Evolutionary conservation across 2,113 vertebrate genomes (phyloP).

Genomic region (Rattus rattus): DNA sequence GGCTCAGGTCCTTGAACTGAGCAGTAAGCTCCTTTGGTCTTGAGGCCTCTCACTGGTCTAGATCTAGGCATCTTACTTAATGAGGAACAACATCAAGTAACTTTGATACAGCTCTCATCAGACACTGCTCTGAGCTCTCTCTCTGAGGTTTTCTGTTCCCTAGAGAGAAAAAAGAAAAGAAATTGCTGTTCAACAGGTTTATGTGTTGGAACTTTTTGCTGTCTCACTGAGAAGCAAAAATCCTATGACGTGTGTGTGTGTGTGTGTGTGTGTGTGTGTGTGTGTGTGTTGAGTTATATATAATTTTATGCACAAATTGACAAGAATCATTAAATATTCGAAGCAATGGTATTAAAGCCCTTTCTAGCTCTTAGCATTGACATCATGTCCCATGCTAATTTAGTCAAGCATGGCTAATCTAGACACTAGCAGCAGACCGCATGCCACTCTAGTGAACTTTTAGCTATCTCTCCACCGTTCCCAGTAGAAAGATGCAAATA

Average conservation of each 20-base stretch:
- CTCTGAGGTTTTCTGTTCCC: slow-evolving; percentile 34
- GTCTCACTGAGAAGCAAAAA: background rate
- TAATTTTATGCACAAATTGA: background rate
- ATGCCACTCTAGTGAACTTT: slow-evolving; percentile 37
- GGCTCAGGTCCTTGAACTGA: background rate
- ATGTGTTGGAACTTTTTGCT: background rate
- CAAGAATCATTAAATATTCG: slow-evolving; percentile 60
- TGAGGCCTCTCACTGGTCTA: background rate
- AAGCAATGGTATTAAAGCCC: slow-evolving; percentile 56
- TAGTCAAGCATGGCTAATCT: slow-evolving; percentile 72
- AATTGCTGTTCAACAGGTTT: background rate
- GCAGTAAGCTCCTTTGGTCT: background rate
- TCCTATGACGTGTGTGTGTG: background rate
- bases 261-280: no score
- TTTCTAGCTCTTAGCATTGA: slow-evolving; percentile 77
- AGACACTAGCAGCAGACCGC: slow-evolving; percentile 71
- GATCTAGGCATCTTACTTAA: background rate
- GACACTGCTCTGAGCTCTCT: background rate
- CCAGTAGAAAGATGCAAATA: slow-evolving; percentile 43
- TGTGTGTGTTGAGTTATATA: background rate
- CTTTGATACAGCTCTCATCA: slow-evolving; percentile 31
- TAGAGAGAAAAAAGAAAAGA: slow-evolving; percentile 13
- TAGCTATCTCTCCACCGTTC: slow-evolving; percentile 32
- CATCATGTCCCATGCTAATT: slow-evolving; percentile 80
- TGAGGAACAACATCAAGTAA: background rate